Percentiles rank a stretch among this genome's conserved stretches.
phyloP scores from a whole-genome alignment of 2,113 vertebrate species.

The Pomatorhinus ruficollis region DNA sequence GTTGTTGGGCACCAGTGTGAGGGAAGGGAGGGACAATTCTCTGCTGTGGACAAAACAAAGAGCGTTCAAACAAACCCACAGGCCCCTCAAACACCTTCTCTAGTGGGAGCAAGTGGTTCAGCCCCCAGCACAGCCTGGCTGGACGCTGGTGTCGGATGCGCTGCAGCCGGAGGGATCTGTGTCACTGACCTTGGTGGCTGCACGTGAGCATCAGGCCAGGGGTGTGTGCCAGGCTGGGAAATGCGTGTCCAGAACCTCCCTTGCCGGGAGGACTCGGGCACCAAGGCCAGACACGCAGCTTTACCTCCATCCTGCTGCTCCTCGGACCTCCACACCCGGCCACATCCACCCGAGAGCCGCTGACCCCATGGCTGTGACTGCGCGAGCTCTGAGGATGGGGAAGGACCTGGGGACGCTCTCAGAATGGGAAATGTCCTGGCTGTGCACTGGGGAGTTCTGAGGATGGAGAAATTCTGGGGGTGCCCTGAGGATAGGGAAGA shows the following conservation, averaged over 20 bases:
- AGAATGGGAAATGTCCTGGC: background rate
- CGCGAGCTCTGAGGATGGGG: too few relatives aligned
- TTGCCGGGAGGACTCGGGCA: accelerated
- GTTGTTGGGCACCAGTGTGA: accelerated
- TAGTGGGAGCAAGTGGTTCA: accelerated
- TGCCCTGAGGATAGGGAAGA: background rate
- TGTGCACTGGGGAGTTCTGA: background rate
- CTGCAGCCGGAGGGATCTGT: background rate
- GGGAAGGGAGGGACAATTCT: accelerated
- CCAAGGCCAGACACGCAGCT: accelerated
- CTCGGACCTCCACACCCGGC: accelerated
- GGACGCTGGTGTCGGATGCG: accelerated
- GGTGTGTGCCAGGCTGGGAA: accelerated
- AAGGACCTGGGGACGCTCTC: background rate
- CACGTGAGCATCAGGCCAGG: accelerated
- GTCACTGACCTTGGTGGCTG: background rate
- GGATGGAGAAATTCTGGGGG: background rate
- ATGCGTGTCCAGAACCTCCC: background rate
- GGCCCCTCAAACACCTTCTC: background rate
- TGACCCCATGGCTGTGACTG: background rate
- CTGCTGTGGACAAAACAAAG: background rate
- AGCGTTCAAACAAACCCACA: accelerated
- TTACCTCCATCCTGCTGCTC: background rate
- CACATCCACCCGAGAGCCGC: accelerated
- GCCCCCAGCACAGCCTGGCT: background rate